These are phyloP conservation scores for Operophtera brumata DNA, from an alignment of 2,888 invertebrate genomes.

Conservation along the genomic window DNA sequence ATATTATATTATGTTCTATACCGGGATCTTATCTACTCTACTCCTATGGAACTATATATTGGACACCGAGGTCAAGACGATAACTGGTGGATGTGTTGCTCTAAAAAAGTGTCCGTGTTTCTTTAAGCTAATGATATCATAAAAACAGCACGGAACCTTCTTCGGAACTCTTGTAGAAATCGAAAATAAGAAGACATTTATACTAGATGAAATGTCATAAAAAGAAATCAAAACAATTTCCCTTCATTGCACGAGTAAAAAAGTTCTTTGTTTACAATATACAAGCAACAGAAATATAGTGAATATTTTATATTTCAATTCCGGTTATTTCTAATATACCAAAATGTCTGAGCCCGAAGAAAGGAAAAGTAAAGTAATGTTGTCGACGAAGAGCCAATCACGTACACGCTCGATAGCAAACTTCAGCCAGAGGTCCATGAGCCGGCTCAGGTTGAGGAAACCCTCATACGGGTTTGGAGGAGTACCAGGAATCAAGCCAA, in stretches of 20 bases:
- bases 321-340: not conserved
- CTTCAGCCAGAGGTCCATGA: slow-evolving; percentile 45
- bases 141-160: not conserved
- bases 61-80: too few relatives aligned
- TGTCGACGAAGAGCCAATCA: slow-evolving; percentile 40
- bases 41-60: too few relatives aligned
- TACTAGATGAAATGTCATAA: not conserved
- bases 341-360: slow-evolving; percentile 30
- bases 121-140: too few relatives aligned
- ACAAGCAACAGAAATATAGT: not conserved
- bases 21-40: too few relatives aligned
- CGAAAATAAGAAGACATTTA: not conserved
- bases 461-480: slow-evolving; percentile 58
- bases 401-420: slow-evolving; percentile 32
- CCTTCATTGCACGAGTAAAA: too few relatives aligned
- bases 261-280: too few relatives aligned
- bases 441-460: slow-evolving; percentile 54
- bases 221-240: not conserved
- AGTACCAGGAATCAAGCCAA: slow-evolving; percentile 54
- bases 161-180: not conserved
- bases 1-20: too few relatives aligned
- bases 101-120: too few relatives aligned
- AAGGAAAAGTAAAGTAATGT: slow-evolving; percentile 45
- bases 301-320: not conserved
- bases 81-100: too few relatives aligned